Conservation (phyloP, 1,140 invertebrate genomes). For the Glossosoma conforme region DNA sequence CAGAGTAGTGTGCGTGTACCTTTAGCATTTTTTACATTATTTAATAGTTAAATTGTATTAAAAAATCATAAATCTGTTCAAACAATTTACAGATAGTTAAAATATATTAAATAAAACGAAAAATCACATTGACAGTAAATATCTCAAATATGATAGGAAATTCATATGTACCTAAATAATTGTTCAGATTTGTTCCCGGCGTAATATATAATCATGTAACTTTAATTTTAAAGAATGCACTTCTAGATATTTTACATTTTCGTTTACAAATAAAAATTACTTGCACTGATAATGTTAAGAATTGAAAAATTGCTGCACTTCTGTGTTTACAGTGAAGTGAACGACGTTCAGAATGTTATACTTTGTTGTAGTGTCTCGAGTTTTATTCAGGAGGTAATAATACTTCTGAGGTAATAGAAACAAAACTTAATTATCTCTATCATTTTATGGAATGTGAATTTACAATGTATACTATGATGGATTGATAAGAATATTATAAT, state of each 20-base stretch:
- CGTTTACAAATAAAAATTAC: slow-evolving; percentile 17
- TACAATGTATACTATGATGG: slow-evolving; percentile 30
- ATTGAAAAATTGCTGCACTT: slow-evolving; percentile 28
- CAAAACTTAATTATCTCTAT: too few species aligned
- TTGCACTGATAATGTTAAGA: slow-evolving; percentile 32
- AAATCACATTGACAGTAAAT: too few species aligned
- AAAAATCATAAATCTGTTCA: too few species aligned
- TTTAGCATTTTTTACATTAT: slow-evolving; percentile 2
- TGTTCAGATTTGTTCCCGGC: too few species aligned
- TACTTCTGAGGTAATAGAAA: slow-evolving; percentile 4
- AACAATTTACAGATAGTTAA: too few species aligned
- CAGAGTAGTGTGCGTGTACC: slow-evolving; percentile 8
- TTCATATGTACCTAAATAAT: too few species aligned
- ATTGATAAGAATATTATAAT: slow-evolving; percentile 28
- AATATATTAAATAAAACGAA: too few species aligned
- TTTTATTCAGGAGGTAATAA: neutral
- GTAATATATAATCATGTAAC: too few species aligned
- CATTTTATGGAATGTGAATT: slow-evolving; percentile 22
- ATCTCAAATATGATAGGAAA: too few species aligned
- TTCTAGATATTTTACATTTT: neutral
- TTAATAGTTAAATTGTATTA: too few species aligned
- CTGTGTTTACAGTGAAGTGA: slow-evolving; percentile 22
- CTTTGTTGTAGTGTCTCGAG: too few species aligned
- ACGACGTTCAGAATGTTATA: too few species aligned
- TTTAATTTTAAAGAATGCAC: neutral